phyloP scores from a whole-genome alignment of 2,888 invertebrate genomes.

The Thyatira batis region DNA sequence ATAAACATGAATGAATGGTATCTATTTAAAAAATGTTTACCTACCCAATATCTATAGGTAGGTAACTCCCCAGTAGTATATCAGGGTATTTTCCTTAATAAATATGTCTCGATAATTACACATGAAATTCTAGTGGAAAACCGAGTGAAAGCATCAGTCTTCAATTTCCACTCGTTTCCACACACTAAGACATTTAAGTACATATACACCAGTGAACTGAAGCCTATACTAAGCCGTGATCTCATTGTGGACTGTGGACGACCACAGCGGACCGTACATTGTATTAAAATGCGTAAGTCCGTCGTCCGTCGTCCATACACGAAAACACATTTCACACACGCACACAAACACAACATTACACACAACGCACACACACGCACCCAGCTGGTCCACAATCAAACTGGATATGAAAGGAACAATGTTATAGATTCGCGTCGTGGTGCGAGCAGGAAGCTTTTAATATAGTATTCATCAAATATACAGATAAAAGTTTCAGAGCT shows the following conservation, averaged over 20 bases:
- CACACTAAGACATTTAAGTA: too few species aligned
- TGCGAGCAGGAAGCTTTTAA: conserved; percentile 59
- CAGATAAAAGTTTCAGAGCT: conserved; percentile 33
- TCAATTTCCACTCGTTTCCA: too few species aligned
- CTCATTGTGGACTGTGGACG: not conserved
- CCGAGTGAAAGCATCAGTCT: too few species aligned
- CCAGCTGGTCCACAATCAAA: conserved; percentile 45
- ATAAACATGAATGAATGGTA: too few species aligned
- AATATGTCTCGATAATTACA: too few species aligned
- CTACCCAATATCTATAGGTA: too few species aligned
- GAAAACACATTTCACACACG: conserved; percentile 2
- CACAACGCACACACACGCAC: not conserved
- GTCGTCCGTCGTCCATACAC: not conserved
- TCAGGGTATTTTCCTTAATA: too few species aligned
- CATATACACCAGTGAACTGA: too few species aligned
- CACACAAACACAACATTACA: not conserved
- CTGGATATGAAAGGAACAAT: conserved; percentile 74
- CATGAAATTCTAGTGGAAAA: too few species aligned
- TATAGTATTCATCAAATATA: conserved; percentile 40
- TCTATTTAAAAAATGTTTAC: too few species aligned
- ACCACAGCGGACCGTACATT: not conserved
- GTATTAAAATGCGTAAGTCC: not conserved
- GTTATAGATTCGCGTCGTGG: conserved; percentile 65
- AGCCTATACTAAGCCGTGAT: too few species aligned
- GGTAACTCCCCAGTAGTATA: too few species aligned